A percentile compares a stretch with the other conserved stretches of the same genome.
Conservation (phyloP, 2,888 invertebrate genomes). For the Spilarctia lutea region DNA sequence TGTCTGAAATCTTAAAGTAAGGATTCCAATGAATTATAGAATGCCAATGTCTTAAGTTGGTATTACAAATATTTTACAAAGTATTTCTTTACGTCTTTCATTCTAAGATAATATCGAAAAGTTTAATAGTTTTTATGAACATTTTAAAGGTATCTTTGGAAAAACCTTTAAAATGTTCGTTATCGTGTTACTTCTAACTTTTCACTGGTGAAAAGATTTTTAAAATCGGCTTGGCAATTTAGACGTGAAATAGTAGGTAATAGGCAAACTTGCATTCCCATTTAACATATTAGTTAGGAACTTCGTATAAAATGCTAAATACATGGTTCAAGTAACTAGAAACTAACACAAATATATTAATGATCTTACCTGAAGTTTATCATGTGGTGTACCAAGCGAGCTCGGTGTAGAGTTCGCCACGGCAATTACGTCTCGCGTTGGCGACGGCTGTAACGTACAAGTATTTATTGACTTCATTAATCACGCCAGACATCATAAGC, state of each 20-base stretch:
- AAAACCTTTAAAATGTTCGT: no score
- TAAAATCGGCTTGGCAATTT: no score
- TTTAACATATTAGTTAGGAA: not conserved
- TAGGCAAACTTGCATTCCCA: no score
- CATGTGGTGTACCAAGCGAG: constrained; percentile 24
- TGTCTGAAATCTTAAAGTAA: not conserved
- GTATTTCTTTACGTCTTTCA: not conserved
- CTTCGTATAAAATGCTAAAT: not conserved
- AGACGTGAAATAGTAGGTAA: no score
- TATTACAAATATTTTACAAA: not conserved
- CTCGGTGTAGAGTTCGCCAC: constrained; percentile 39
- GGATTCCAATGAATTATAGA: not conserved
- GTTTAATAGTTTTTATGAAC: not conserved
- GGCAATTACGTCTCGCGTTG: constrained; percentile 46
- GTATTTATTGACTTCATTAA: constrained; percentile 43
- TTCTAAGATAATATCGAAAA: not conserved
- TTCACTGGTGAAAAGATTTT: no score
- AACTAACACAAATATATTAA: not conserved
- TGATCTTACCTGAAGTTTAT: constrained; percentile 44
- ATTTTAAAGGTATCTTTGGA: not conserved
- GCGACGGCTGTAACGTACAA: constrained; percentile 51
- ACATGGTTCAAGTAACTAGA: not conserved
- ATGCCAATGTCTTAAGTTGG: not conserved
- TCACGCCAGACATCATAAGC: constrained; percentile 34
- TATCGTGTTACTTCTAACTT: no score